Evolutionary conservation across 2,797 vertebrate species (phyloP), one percentile per base, ranked within the genome.

Genomic region (Malacoctenus gilli): DNA sequence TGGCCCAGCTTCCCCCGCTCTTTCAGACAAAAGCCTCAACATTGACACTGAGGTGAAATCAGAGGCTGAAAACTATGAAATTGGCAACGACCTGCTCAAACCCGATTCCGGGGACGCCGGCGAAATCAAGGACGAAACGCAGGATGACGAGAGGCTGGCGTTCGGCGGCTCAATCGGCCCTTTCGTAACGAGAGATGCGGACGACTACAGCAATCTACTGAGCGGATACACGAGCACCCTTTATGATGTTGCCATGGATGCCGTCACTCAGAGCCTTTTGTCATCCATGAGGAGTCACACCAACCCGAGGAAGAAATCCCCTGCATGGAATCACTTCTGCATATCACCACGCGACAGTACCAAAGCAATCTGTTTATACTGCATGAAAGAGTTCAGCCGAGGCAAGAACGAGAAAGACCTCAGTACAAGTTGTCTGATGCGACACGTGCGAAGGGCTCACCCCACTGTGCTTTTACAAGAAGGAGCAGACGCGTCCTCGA

Each of bases 341-440:
- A 99, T 98, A 90, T 99, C 97, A 4, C 97, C 96, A 31, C 93
- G 95, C 78, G 96, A 98, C 85, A 94, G 92, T 87, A 99, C 96
- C 82, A 99, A 99, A 92, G 96, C 97, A 80, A 94, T 99, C 87
- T 99, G 97, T 86, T 95, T 95, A 89, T 99, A 98, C 91, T 99
- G 97, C 87, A 96, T 98, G 95, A 98, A 97, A 90, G 97, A 98
- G 86, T 99, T 99, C 64, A 99, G 96, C 69, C 89, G 96, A 20
- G 97, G 97, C 20, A 98, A 99, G 85, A 99, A 99, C n/a, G 97
- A 99, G 83, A 99, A 98, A 85, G 97, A 99, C 87, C 83, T 98
- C 66, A 99, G 97, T 72, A 99, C 97, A n/a, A 98, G 96, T 79
- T 99, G 97, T 79, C 93, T 99, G 56, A 98, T 99, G 97, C 93